Evolutionary conservation across 2,113 vertebrate genomes (phyloP).

Genomic region (Hippocampus abdominalis): DNA sequence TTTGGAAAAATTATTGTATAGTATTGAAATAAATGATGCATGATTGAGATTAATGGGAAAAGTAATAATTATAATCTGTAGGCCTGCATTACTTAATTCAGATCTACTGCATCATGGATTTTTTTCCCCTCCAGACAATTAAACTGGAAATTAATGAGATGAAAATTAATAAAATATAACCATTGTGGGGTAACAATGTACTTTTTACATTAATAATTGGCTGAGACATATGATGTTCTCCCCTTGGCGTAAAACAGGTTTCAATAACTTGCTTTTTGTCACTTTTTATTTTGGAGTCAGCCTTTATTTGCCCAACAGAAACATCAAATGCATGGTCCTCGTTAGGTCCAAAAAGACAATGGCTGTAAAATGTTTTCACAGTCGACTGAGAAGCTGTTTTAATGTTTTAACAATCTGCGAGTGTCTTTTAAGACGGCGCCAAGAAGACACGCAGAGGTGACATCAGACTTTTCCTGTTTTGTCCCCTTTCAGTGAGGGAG

Average conservation of each 20-base stretch:
- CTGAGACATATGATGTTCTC: slow-evolving; percentile 12
- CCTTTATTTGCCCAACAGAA: slow-evolving; percentile 27
- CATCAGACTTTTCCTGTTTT: slow-evolving; percentile 7
- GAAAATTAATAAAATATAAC: slow-evolving; percentile 43
- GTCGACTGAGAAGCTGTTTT: slow-evolving; percentile 9
- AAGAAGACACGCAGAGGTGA: slow-evolving; percentile 20
- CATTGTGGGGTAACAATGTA: slow-evolving; percentile 15
- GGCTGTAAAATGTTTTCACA: slow-evolving; percentile 23
- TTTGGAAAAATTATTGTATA: neutral
- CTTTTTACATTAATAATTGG: slow-evolving; percentile 26
- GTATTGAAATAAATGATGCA: slow-evolving; percentile 13
- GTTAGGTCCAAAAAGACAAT: slow-evolving; percentile 20
- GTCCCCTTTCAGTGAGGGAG: neutral
- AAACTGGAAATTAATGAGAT: slow-evolving; percentile 34
- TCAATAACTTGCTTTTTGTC: slow-evolving; percentile 21
- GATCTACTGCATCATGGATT: slow-evolving; percentile 20
- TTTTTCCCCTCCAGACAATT: slow-evolving; percentile 14
- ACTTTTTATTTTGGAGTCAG: slow-evolving; percentile 18
- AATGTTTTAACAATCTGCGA: slow-evolving; percentile 19
- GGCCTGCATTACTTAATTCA: slow-evolving; percentile 19
- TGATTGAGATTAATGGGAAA: slow-evolving; percentile 13
- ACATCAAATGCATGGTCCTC: slow-evolving; percentile 32
- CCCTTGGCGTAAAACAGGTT: slow-evolving; percentile 17
- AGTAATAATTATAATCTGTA: slow-evolving; percentile 9
- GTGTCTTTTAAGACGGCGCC: slow-evolving; percentile 24